These are phyloP conservation scores for Hetaerina titia DNA, from an alignment of 2,888 invertebrate genomes.

Conservation along the genomic window DNA sequence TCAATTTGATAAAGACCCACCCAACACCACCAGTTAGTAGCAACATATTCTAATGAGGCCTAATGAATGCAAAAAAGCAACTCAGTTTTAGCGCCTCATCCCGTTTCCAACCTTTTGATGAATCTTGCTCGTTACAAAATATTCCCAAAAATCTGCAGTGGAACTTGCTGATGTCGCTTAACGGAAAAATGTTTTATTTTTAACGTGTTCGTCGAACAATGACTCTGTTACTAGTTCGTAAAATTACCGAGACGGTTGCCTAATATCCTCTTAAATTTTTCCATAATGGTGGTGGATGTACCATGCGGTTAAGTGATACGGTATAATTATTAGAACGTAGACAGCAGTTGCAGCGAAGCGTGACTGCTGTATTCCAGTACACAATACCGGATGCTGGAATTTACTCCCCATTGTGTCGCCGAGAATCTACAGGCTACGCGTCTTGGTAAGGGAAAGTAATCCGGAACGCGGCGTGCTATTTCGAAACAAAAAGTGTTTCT, in stretches of 20 bases:
- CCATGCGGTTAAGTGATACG: not conserved
- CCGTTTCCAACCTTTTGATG: no score
- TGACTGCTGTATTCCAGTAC: not conserved
- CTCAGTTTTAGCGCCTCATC: no score
- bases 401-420: slow-evolving; percentile 24
- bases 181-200: no score
- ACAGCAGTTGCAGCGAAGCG: not conserved
- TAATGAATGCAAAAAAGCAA: no score
- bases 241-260: not conserved
- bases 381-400: slow-evolving; percentile 24
- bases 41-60: no score
- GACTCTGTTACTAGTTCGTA: not conserved
- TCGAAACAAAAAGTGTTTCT: slow-evolving; percentile 35
- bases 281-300: not conserved
- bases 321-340: not conserved
- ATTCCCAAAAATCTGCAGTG: no score
- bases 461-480: slow-evolving; percentile 12
- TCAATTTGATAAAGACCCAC: no score
- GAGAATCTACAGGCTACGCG: not conserved
- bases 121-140: no score
- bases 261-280: not conserved
- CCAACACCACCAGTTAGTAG: no score
- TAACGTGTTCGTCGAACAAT: not conserved
- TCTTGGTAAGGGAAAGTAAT: slow-evolving; percentile 1
- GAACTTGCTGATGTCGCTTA: no score